Conservation (phyloP, 1,140 invertebrate genomes). For the Ephestia elutella region DNA sequence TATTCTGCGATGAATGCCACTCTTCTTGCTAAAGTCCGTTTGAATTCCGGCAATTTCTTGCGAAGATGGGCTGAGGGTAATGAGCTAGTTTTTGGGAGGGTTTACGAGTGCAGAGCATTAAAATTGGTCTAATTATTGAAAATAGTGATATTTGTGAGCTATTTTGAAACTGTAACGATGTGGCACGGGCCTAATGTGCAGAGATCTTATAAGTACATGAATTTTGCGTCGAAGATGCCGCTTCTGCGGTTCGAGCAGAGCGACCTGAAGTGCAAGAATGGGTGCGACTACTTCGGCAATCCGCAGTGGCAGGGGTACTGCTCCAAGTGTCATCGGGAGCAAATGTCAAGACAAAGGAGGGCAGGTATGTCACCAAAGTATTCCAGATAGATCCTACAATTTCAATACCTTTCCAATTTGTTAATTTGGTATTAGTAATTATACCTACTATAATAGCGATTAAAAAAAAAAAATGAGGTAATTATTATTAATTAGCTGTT, state of each 20-base stretch:
- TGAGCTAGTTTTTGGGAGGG: conserved; percentile 29
- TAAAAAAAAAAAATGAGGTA: too few species aligned
- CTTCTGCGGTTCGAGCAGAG: conserved; percentile 86
- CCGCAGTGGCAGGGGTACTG: conserved; percentile 97
- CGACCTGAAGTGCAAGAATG: conserved; percentile 95
- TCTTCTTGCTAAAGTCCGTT: conserved; percentile 20
- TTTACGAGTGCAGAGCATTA: conserved; percentile 46
- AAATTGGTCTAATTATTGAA: conserved; percentile 25
- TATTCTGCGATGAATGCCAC: conserved; percentile 41
- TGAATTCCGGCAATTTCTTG: conserved; percentile 21
- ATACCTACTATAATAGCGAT: too few species aligned
- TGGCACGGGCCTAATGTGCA: conserved; percentile 69
- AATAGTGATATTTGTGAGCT: conserved; percentile 14
- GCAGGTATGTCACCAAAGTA: conserved; percentile 51
- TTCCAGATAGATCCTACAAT: too few species aligned
- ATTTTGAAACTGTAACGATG: conserved; percentile 36
- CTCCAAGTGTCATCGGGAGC: conserved; percentile 90
- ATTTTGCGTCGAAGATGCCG: conserved; percentile 83
- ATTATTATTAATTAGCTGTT: too few species aligned
- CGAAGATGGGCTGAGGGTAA: conserved; percentile 47
- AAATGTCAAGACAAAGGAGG: conserved; percentile 78
- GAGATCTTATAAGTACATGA: conserved; percentile 74
- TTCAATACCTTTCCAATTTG: too few species aligned
- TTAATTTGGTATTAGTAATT: too few species aligned
- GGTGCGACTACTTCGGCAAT: conserved; percentile 97